phyloP scores from a whole-genome alignment of 2,113 vertebrate genomes.

The Oostethus manadensis region DNA sequence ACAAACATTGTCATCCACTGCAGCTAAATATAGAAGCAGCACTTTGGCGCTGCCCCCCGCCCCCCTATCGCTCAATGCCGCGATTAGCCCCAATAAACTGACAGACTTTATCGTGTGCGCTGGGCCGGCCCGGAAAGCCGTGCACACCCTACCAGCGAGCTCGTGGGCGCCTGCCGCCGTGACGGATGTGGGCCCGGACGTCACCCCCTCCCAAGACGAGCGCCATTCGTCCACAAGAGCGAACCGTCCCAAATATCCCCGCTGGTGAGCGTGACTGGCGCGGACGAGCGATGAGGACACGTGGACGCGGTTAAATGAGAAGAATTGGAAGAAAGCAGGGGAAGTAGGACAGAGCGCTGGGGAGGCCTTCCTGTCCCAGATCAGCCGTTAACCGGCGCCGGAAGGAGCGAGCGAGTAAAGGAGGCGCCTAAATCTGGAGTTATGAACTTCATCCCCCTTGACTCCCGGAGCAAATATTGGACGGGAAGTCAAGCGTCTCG shows the following conservation, averaged over 20 bases:
- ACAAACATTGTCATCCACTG: constrained; percentile 26
- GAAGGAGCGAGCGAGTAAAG: constrained; percentile 43
- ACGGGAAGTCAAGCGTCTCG: background rate
- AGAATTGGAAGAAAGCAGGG: constrained; percentile 33
- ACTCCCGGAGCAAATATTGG: background rate
- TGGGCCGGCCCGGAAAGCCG: background rate
- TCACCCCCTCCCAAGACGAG: too few species aligned
- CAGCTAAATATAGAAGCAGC: constrained; percentile 70
- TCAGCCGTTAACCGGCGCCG: constrained; percentile 60
- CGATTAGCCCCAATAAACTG: constrained; percentile 59
- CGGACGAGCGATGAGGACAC: background rate
- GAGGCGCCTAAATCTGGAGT: constrained; percentile 59
- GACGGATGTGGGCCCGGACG: too few species aligned
- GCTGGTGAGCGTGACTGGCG: background rate
- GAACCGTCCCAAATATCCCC: background rate
- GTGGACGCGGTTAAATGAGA: constrained; percentile 27
- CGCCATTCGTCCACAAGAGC: background rate
- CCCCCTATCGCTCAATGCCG: constrained; percentile 36
- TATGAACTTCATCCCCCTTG: constrained; percentile 44
- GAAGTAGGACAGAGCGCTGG: constrained; percentile 75
- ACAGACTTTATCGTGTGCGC: constrained; percentile 38
- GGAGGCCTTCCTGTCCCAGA: constrained; percentile 73
- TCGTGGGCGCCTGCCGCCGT: background rate
- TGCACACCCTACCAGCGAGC: background rate
- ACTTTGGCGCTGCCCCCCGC: constrained; percentile 57